phyloP scores from a whole-genome alignment of 2,888 invertebrate genomes.

The Dermolepida albohirtum region DNA sequence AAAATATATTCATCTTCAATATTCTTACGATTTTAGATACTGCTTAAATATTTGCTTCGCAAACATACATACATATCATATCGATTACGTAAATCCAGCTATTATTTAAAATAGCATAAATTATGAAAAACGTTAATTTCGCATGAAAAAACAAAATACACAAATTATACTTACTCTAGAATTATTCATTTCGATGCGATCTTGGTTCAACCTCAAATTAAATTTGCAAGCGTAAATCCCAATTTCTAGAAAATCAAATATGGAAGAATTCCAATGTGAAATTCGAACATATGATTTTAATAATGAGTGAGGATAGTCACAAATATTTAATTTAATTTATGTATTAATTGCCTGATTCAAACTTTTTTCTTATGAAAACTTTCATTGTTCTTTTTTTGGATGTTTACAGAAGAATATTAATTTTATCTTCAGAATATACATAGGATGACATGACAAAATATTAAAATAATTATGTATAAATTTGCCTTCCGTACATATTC shows the following conservation, averaged over 20 bases:
- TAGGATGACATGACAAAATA: no score
- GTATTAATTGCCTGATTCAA: no score
- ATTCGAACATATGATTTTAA: constrained; percentile 37
- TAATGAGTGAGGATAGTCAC: constrained; percentile 9
- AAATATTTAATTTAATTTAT: not conserved
- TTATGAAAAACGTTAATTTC: constrained; percentile 19
- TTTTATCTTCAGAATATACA: no score
- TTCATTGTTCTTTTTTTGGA: no score
- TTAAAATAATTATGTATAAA: no score
- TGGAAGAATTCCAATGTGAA: constrained; percentile 42
- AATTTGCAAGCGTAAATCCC: constrained; percentile 17
- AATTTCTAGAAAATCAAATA: constrained; percentile 39
- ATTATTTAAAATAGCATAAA: constrained; percentile 14
- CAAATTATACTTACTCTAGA: constrained; percentile 34
- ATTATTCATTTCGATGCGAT: constrained; percentile 30
- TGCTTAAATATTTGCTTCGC: not conserved
- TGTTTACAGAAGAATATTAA: no score
- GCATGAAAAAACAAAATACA: not conserved
- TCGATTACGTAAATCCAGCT: constrained; percentile 39
- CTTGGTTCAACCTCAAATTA: not conserved
- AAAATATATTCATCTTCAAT: constrained; percentile 10
- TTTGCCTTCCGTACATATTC: no score
- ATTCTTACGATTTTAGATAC: not conserved
- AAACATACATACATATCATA: not conserved
- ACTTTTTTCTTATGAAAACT: no score